These are phyloP conservation scores for Empis stercorea DNA, from an alignment of 2,888 invertebrate species.

Conservation along the genomic window DNA sequence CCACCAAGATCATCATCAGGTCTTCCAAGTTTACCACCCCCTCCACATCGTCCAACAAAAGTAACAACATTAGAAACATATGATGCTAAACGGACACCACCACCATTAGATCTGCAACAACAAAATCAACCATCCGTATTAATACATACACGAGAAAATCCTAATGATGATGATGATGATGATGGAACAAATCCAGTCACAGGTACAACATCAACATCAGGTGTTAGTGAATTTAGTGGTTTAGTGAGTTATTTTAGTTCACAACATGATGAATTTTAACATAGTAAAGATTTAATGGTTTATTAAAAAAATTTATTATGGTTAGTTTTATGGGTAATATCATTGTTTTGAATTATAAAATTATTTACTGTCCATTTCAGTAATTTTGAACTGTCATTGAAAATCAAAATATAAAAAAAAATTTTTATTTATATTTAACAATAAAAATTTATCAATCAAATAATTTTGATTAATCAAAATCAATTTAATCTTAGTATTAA, in stretches of 20 bases:
- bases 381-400: too few species aligned
- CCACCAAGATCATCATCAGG: constrained; percentile 22
- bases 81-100: constrained; percentile 16
- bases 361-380: too few species aligned
- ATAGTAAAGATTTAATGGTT: constrained; percentile 39
- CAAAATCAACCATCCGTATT: constrained; percentile 13
- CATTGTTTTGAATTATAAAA: too few species aligned
- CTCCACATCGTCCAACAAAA: constrained; percentile 19
- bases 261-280: constrained; percentile 80
- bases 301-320: constrained; percentile 5
- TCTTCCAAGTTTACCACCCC: constrained; percentile 4
- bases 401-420: too few species aligned
- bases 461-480: too few species aligned
- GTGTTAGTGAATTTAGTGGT: constrained; percentile 69
- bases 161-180: constrained; percentile 20
- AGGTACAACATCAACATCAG: constrained; percentile 20
- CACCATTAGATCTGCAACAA: constrained; percentile 13
- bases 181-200: constrained; percentile 19
- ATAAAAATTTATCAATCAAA: too few species aligned
- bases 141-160: constrained; percentile 22
- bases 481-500: too few species aligned
- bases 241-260: constrained; percentile 86
- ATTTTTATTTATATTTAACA: too few species aligned
- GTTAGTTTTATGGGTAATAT: too few species aligned
- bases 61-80: constrained; percentile 31